Base-by-base conservation (phyloP, 2,888 invertebrate species). In the Mesorhabditis belari region DNA sequence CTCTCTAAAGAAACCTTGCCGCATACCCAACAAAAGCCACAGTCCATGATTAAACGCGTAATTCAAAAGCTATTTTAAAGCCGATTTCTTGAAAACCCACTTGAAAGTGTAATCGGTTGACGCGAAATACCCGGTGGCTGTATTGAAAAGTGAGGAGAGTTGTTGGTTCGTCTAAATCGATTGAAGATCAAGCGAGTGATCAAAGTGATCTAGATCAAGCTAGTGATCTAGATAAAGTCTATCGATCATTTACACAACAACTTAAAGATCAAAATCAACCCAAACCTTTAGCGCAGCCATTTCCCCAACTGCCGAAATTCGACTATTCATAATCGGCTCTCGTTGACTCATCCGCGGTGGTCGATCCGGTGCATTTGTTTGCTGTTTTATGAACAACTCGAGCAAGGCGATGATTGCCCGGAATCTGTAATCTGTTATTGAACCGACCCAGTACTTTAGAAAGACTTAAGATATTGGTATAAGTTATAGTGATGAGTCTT, bases 301-400 rank as follows among this genome's bases (percentile, higher is more conserved):
- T 19, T 77, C 76, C 56, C 69, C 70, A 29, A 77, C 54, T 12
- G 77, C 70, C 25, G 60, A 53, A 9, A 76, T 70, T 49, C 74
- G 60, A n/a, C 65, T 67, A 55, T 76, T 76, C 24, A 73, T 60
- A 12, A 78, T 76, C n/a, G 72, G 74, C 52, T 66, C 61, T 54
- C 62, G 64, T 2, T 62, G 62, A 5, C 58, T 60, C 28, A 63
- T 60, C 55, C 64, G 57, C 27, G 59, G 49, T 23, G 19, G 5
- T 28, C 28, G 23, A 17, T 52, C 24, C 21, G 58, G 49, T 17
- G 54, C 44, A 9, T 67, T 24, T 6, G 64, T 58, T 61, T 78
- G 77, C 52, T 78, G 78, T 3, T 61, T 65, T 21, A 76, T 55
- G 55, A 71, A 78, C 50, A 73, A 58, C 60, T 71, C 67, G 19